Evolutionary conservation across 1,140 invertebrate species (phyloP).

Genomic region (Dendroctonus valens): DNA sequence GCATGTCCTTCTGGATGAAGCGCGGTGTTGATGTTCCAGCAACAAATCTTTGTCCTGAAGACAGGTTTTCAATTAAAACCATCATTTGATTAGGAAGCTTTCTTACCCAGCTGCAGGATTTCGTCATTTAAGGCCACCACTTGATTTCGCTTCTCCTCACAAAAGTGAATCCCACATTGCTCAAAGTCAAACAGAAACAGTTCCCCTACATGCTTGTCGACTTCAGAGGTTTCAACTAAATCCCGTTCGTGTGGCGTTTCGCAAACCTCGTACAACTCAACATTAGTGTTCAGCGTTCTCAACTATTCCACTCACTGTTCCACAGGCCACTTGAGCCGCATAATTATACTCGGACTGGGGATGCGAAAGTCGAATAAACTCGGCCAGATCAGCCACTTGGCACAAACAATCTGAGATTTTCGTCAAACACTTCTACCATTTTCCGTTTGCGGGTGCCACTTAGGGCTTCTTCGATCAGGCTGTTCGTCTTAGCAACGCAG

Average conservation of each 20-base stretch:
- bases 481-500: constrained; percentile 67
- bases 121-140: constrained; percentile 62
- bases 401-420: constrained; percentile 91
- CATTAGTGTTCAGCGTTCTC: constrained; percentile 93
- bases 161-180: constrained; percentile 92
- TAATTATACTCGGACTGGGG: constrained; percentile 69
- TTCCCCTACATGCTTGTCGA: constrained; percentile 82
- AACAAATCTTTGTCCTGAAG: constrained; percentile 83
- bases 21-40: constrained; percentile 68
- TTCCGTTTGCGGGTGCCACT: constrained; percentile 64
- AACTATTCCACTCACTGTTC: constrained; percentile 83
- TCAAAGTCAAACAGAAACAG: constrained; percentile 96
- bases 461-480: constrained; percentile 75
- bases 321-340: constrained; percentile 85
- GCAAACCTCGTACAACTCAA: constrained; percentile 74
- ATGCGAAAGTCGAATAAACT: constrained; percentile 91
- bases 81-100: constrained; percentile 64
- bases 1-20: constrained; percentile 59
- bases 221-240: constrained; percentile 61
- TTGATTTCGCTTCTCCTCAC: constrained; percentile 68
- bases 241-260: constrained; percentile 73
- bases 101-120: constrained; percentile 64
- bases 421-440: constrained; percentile 87
- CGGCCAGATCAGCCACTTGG: constrained; percentile 92
- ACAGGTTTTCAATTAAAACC: not conserved